Evolutionary conservation across 2,113 vertebrate species (phyloP).

Genomic region (Gavia stellata): DNA sequence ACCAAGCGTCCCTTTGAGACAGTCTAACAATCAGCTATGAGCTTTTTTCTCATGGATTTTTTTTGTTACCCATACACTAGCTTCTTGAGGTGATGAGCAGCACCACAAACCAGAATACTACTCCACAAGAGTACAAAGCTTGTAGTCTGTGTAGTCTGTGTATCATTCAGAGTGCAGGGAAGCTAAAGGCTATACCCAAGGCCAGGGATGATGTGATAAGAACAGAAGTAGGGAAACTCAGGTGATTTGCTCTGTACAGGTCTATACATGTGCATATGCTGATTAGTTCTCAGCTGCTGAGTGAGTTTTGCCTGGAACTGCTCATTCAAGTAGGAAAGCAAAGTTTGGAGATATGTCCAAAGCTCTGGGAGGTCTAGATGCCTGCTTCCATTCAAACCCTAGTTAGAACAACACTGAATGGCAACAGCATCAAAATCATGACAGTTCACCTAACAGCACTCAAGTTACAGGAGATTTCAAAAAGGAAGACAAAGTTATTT

Average conservation of each 20-base stretch:
- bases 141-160: too few relatives aligned
- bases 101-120: not conserved
- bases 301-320: not conserved
- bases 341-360: not conserved
- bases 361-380: not conserved
- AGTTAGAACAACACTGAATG: not conserved
- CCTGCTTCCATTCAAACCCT: not conserved
- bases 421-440: not conserved
- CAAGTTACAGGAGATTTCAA: not conserved
- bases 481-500: not conserved
- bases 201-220: not conserved
- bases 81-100: not conserved
- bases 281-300: not conserved
- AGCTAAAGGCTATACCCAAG: not conserved
- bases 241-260: not conserved
- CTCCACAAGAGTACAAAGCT: not conserved
- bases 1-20: not conserved
- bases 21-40: not conserved
- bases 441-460: not conserved
- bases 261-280: accelerated
- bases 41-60: not conserved
- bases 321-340: not conserved
- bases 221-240: not conserved
- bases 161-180: not conserved
- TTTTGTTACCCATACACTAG: not conserved